These are phyloP conservation scores for Achroia grisella DNA, from an alignment of 1,140 invertebrate species.

Conservation along the genomic window DNA sequence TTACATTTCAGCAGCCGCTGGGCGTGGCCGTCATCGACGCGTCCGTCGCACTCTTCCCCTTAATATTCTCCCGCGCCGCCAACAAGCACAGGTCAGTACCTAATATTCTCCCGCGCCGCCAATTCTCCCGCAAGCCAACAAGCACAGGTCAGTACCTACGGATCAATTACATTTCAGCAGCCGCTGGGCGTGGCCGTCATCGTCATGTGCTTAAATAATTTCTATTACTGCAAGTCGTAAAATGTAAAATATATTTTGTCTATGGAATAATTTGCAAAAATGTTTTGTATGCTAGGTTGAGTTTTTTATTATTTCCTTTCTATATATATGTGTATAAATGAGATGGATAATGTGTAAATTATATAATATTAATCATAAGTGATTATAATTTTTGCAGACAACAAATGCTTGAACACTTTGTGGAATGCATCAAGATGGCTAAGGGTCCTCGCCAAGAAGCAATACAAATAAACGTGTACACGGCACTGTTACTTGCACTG, in stretches of 20 bases:
- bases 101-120: not conserved
- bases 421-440: constrained; percentile 94
- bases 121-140: constrained; percentile 66
- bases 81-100: constrained; percentile 85
- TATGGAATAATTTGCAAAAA: too few relatives aligned
- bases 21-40: constrained; percentile 98
- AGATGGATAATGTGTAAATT: too few relatives aligned
- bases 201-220: constrained; percentile 87
- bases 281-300: too few relatives aligned
- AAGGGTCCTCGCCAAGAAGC: constrained; percentile 95
- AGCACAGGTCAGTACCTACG: constrained; percentile 78
- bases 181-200: constrained; percentile 95
- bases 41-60: constrained; percentile 93
- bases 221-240: too few relatives aligned
- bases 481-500: constrained; percentile 91
- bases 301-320: too few relatives aligned
- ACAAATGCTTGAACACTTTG: constrained; percentile 98
- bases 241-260: too few relatives aligned
- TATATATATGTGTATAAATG: too few relatives aligned
- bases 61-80: constrained; percentile 94
- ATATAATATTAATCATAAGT: too few relatives aligned
- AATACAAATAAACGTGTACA: constrained; percentile 97
- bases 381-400: constrained; percentile 70
- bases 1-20: constrained; percentile 47
- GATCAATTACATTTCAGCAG: too few relatives aligned